Conservation (phyloP, 2,113 vertebrate genomes). For the Corynorhinus townsendii region DNA sequence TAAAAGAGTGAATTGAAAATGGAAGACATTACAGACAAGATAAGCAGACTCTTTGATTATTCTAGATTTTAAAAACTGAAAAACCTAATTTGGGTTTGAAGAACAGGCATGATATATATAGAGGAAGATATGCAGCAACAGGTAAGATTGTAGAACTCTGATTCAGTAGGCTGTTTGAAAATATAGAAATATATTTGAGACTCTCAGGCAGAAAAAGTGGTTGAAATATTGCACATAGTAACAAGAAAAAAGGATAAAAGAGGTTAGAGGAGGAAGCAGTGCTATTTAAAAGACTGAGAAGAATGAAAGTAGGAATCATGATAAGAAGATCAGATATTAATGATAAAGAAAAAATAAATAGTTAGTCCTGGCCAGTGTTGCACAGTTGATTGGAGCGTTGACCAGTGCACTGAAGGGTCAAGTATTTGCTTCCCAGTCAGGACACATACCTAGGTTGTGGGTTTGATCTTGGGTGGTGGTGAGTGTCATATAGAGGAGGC, state of each 20-base stretch:
- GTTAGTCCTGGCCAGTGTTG: not conserved
- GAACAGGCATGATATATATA: not conserved
- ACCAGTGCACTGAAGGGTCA: not conserved
- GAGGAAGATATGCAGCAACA: not conserved
- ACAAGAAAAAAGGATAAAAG: not conserved
- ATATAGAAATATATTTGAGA: not conserved
- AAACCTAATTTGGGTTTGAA: not conserved
- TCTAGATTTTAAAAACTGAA: not conserved
- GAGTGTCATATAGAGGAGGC: not conserved
- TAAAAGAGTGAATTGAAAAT: not conserved
- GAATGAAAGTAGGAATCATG: not conserved
- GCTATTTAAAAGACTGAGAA: not conserved
- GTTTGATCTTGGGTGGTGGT: not conserved
- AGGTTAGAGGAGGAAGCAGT: not conserved
- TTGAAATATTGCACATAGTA: not conserved
- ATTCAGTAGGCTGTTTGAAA: not conserved
- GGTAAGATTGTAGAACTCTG: not conserved
- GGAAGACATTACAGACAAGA: not conserved
- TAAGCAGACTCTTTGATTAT: not conserved
- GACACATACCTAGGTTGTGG: not conserved
- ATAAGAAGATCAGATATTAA: not conserved
- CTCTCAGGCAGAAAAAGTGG: accelerated
- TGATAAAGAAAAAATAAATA: not conserved
- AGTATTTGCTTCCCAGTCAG: not conserved
- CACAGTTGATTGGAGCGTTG: not conserved